phyloP scores from a whole-genome alignment of 1,140 invertebrate genomes.

The Diprion similis region DNA sequence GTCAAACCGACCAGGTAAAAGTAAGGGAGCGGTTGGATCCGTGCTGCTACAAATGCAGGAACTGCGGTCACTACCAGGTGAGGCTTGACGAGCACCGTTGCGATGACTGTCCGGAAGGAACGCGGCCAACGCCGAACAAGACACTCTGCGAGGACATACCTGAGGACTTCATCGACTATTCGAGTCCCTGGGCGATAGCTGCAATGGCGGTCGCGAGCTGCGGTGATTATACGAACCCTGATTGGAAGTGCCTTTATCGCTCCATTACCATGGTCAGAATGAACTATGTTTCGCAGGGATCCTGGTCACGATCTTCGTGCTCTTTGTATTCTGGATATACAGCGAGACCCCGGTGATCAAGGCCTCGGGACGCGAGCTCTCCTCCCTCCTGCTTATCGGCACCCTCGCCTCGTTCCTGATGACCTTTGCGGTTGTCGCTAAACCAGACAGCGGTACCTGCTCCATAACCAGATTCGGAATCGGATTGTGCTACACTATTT shows the following conservation, averaged over 20 bases:
- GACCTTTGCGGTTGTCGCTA: slow-evolving; percentile 65
- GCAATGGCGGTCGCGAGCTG: slow-evolving; percentile 59
- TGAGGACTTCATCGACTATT: slow-evolving; percentile 64
- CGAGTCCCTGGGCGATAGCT: slow-evolving; percentile 64
- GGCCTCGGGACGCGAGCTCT: slow-evolving; percentile 65
- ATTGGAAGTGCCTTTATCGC: not conserved
- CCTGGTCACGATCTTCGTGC: slow-evolving; percentile 67
- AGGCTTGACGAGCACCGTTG: slow-evolving; percentile 69
- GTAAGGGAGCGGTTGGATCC: slow-evolving; percentile 59
- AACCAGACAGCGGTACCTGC: slow-evolving; percentile 59
- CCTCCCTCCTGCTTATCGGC: slow-evolving; percentile 48
- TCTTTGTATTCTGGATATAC: slow-evolving; percentile 69
- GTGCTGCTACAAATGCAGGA: slow-evolving; percentile 69
- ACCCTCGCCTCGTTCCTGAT: slow-evolving; percentile 64
- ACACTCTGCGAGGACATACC: slow-evolving; percentile 60
- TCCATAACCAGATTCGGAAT: slow-evolving; percentile 65
- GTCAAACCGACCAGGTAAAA: slow-evolving; percentile 58
- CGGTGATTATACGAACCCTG: slow-evolving; percentile 49
- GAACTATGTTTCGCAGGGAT: slow-evolving; percentile 42
- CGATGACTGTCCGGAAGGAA: slow-evolving; percentile 64
- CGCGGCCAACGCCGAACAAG: slow-evolving; percentile 50
- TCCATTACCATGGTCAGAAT: not conserved
- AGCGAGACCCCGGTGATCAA: slow-evolving; percentile 66
- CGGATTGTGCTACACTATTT: slow-evolving; percentile 64
- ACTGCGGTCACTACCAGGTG: slow-evolving; percentile 69